Conservation (phyloP, 2,888 invertebrate species). For the Parnassius apollo region DNA sequence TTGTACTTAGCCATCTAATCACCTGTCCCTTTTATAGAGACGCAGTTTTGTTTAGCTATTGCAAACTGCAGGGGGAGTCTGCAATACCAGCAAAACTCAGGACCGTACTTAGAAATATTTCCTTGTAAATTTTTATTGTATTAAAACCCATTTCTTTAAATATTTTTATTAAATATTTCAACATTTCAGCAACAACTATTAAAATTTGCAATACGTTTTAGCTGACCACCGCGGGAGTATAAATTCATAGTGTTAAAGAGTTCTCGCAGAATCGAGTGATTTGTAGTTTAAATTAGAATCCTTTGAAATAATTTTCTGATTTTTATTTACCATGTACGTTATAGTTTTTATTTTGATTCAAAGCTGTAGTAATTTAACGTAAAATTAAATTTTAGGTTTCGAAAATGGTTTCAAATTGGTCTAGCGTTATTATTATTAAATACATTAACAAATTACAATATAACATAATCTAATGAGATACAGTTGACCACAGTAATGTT, state of each 20-base stretch:
- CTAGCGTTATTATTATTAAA: too few species aligned
- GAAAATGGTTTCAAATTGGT: too few species aligned
- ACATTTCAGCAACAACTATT: neutral
- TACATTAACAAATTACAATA: too few species aligned
- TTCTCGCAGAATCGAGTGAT: constrained; percentile 6
- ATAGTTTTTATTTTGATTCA: too few species aligned
- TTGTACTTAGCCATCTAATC: constrained; percentile 74
- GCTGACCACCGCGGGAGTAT: constrained; percentile 3
- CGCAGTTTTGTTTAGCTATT: constrained; percentile 74
- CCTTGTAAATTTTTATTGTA: too few species aligned
- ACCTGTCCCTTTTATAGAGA: constrained; percentile 79
- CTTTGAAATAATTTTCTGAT: constrained; percentile 1
- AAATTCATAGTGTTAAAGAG: constrained; percentile 9
- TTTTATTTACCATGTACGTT: neutral
- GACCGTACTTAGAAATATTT: constrained; percentile 46
- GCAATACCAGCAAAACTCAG: constrained; percentile 63
- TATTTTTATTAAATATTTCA: neutral
- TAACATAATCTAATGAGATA: too few species aligned
- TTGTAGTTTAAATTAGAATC: neutral
- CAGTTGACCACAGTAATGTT: too few species aligned
- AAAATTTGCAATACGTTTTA: neutral
- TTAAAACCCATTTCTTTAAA: too few species aligned
- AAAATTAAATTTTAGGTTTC: too few species aligned
- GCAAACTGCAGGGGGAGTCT: constrained; percentile 70
- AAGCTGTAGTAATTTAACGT: too few species aligned